phyloP scores from a whole-genome alignment of 2,113 vertebrate species.

The Centropus bengalensis region DNA sequence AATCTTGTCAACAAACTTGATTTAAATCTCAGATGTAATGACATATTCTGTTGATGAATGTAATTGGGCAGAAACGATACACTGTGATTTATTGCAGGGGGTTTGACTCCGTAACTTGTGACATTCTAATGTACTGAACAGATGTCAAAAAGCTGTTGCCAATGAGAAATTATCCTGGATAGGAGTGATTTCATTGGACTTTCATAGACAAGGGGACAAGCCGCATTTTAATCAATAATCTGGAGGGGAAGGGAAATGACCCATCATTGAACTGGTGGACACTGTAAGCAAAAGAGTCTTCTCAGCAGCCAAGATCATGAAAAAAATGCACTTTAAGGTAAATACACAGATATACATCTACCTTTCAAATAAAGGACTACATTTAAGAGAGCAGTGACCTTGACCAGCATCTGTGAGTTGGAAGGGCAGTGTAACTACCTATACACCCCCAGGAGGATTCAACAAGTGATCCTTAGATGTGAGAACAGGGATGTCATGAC shows the following conservation, averaged over 20 bases:
- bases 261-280: not conserved
- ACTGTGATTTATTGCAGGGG: conserved; percentile 43
- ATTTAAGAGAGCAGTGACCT: not conserved
- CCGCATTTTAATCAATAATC: conserved; percentile 18
- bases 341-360: not conserved
- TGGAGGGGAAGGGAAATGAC: conserved; percentile 12
- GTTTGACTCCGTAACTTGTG: conserved; percentile 34
- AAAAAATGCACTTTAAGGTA: not conserved
- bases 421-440: not conserved
- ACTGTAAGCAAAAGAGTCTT: not conserved
- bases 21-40: conserved; percentile 46
- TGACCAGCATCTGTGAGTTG: not conserved
- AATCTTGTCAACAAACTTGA: conserved; percentile 43
- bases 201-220: not conserved
- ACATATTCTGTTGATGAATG: conserved; percentile 39
- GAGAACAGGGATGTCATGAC: not conserved
- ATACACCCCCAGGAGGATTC: not conserved
- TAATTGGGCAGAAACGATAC: not conserved
- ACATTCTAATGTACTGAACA: conserved; percentile 29
- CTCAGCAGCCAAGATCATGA: not conserved
- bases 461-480: not conserved
- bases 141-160: conserved; percentile 48
- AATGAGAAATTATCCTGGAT: conserved; percentile 33
- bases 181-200: conserved; percentile 15
- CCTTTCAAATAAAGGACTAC: not conserved